A percentile compares a stretch with the other conserved stretches of the same genome.
phyloP scores from a whole-genome alignment of 2,797 vertebrate species.

The Squalus acanthias region DNA sequence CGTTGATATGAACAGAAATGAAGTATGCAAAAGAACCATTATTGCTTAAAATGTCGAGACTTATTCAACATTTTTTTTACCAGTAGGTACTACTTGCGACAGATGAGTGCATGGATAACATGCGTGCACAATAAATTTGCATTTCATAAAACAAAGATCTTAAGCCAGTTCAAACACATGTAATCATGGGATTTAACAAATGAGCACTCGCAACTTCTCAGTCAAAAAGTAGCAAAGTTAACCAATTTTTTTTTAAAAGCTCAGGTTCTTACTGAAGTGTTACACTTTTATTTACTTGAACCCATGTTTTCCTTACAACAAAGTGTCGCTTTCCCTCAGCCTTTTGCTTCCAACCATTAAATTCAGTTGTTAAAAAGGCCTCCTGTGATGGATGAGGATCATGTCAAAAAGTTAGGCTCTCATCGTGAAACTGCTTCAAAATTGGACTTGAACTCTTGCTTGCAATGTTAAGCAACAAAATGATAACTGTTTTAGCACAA shows the following conservation, averaged over 20 bases:
- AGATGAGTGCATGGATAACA: neutral
- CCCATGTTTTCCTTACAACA: neutral
- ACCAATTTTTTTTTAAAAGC: neutral
- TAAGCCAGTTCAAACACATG: neutral
- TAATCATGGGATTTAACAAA: neutral
- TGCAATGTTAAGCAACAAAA: constrained; percentile 1
- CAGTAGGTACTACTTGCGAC: neutral
- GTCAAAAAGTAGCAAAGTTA: neutral
- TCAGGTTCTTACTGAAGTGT: neutral
- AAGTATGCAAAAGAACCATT: neutral
- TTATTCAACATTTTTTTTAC: neutral
- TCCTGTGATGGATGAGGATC: neutral
- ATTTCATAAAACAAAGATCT: neutral
- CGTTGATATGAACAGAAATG: neutral
- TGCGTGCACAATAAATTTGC: neutral
- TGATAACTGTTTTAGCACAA: constrained; percentile 32
- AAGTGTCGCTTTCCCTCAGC: neutral
- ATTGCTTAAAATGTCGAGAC: neutral
- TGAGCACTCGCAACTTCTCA: neutral
- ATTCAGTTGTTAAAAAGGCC: neutral
- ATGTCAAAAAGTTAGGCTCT: neutral
- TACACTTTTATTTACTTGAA: neutral
- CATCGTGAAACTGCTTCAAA: neutral
- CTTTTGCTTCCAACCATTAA: neutral
- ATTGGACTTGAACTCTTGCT: constrained; percentile 15